Evolutionary conservation across 2,797 vertebrate genomes (phyloP).

Genomic region (Mastacembelus armatus): DNA sequence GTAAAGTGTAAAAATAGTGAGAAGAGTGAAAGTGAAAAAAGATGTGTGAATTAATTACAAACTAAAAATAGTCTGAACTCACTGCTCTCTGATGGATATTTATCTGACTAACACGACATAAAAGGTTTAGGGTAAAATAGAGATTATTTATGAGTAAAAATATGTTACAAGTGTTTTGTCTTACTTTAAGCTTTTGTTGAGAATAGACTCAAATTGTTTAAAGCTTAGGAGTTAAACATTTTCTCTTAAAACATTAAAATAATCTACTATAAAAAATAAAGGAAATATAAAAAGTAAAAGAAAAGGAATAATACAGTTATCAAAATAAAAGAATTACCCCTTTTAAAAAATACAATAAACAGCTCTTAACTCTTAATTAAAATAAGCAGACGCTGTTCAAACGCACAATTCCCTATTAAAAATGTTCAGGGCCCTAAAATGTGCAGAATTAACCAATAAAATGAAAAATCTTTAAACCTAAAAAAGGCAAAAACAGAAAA

Average conservation of each 20-base stretch:
- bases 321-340: too few species aligned
- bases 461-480: neutral
- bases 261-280: too few species aligned
- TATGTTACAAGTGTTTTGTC: too few species aligned
- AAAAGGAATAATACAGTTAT: too few species aligned
- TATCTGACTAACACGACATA: neutral
- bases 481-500: neutral
- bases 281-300: too few species aligned
- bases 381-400: neutral
- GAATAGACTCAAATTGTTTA: too few species aligned
- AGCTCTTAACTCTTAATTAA: too few species aligned
- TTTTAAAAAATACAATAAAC: too few species aligned
- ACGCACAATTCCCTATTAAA: neutral
- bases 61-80: conserved; percentile 24
- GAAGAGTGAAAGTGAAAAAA: conserved; percentile 1
- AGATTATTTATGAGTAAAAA: too few species aligned
- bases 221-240: too few species aligned
- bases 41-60: conserved; percentile 30
- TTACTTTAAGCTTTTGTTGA: too few species aligned
- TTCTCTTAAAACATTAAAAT: too few species aligned
- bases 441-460: neutral
- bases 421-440: neutral
- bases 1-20: conserved; percentile 5
- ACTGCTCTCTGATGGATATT: conserved; percentile 1
- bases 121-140: neutral